phyloP scores from a whole-genome alignment of 2,888 invertebrate species.

The Erebia aethiops region DNA sequence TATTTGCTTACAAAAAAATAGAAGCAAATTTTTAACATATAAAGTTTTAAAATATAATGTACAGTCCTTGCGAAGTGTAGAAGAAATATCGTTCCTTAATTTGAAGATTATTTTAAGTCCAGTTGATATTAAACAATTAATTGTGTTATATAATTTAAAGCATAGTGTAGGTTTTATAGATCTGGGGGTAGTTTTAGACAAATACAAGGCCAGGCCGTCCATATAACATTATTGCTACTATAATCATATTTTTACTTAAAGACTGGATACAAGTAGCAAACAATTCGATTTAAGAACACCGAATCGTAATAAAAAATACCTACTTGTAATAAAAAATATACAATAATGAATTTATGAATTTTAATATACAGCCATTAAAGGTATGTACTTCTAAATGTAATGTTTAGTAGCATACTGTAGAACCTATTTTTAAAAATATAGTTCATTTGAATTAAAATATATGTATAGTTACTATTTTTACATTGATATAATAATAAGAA shows the following conservation, averaged over 20 bases:
- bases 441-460: slow-evolving; percentile 40
- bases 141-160: slow-evolving; percentile 35
- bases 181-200: slow-evolving; percentile 36
- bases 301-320: slow-evolving; percentile 9
- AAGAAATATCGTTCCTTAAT: slow-evolving; percentile 46
- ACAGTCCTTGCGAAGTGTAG: slow-evolving; percentile 35
- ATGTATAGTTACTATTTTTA: slow-evolving; percentile 75
- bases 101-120: slow-evolving; percentile 40
- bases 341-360: slow-evolving; percentile 41
- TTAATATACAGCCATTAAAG: slow-evolving; percentile 45
- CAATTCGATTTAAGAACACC: slow-evolving; percentile 35
- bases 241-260: slow-evolving; percentile 56
- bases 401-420: slow-evolving; percentile 54
- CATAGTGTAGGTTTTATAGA: slow-evolving; percentile 32
- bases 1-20: not conserved
- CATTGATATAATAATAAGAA: slow-evolving; percentile 68
- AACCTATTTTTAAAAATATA: slow-evolving; percentile 54
- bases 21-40: not conserved
- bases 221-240: slow-evolving; percentile 44
- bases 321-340: slow-evolving; percentile 21
- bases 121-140: slow-evolving; percentile 37
- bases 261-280: slow-evolving; percentile 63
- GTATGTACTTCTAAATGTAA: slow-evolving; percentile 46
- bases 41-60: slow-evolving; percentile 41
- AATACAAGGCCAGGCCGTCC: slow-evolving; percentile 75